These are phyloP conservation scores for Leptocoma aspasia DNA, from an alignment of 2,113 vertebrate species.

Conservation along the genomic window DNA sequence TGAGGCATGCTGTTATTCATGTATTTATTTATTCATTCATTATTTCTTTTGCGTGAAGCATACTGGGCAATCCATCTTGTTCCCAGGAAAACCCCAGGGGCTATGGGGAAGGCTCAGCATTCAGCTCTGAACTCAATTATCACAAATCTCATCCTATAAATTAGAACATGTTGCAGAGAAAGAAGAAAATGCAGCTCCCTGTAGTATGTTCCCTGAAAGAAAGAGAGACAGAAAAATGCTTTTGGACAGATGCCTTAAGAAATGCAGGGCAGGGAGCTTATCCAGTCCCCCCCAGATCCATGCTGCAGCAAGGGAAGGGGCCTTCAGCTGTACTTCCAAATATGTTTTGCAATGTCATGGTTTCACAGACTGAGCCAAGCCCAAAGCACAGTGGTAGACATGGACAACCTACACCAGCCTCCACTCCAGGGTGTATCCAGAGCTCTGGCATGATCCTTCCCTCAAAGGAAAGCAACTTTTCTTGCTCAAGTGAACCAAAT, in stretches of 20 bases:
- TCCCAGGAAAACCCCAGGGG: conserved; percentile 25
- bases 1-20: conserved; percentile 29
- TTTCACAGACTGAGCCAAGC: background rate
- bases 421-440: background rate
- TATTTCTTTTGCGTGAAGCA: background rate
- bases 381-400: background rate
- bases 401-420: background rate
- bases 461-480: background rate
- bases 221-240: background rate
- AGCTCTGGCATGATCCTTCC: background rate
- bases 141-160: conserved; percentile 47
- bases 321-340: background rate
- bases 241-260: background rate
- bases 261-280: background rate
- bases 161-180: background rate
- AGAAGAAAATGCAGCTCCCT: background rate
- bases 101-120: background rate
- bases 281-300: background rate
- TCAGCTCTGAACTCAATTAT: conserved; percentile 26
- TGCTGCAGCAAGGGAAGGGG: background rate
- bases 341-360: background rate
- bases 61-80: conserved; percentile 35
- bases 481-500: background rate
- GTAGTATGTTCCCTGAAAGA: background rate
- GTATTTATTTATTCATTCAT: conserved; percentile 58